Evolutionary conservation across 2,888 invertebrate genomes (phyloP).

Genomic region (Trichogramma evanescens): DNA sequence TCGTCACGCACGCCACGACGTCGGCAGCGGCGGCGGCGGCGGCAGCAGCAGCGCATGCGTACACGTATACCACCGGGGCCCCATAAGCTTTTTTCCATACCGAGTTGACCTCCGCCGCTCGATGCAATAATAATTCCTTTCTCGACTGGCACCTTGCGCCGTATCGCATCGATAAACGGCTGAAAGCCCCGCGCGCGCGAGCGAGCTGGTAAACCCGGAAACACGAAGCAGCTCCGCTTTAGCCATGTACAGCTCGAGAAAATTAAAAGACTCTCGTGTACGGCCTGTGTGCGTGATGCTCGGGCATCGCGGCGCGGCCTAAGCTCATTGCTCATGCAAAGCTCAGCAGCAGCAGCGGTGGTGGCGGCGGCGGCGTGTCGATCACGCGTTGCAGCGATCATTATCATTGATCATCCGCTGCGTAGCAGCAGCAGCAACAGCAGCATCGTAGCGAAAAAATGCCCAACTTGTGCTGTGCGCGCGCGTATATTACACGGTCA

Average conservation of each 20-base stretch:
- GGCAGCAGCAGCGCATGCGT: neutral
- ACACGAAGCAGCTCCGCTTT: too few relatives aligned
- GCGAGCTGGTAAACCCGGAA: neutral
- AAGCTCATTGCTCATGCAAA: constrained; percentile 32
- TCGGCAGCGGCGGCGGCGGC: neutral
- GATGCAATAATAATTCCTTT: too few relatives aligned
- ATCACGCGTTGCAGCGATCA: constrained; percentile 39
- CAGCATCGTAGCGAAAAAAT: too few relatives aligned
- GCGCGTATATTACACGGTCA: neutral
- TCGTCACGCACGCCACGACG: neutral
- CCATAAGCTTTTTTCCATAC: too few relatives aligned
- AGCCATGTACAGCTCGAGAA: too few relatives aligned
- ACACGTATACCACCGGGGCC: neutral
- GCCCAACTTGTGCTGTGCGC: neutral
- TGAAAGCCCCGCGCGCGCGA: neutral
- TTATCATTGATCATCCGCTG: constrained; percentile 41
- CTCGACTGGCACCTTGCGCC: too few relatives aligned
- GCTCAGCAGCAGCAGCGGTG: constrained; percentile 11
- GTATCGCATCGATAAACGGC: neutral
- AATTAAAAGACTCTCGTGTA: neutral
- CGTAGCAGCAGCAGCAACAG: neutral
- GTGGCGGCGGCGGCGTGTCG: constrained; percentile 29
- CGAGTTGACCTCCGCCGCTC: too few relatives aligned
- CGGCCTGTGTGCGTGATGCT: neutral
- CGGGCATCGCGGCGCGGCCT: constrained; percentile 8